Base-by-base conservation (phyloP, 2,888 invertebrate genomes). In the Nymphalis polychloros region DNA sequence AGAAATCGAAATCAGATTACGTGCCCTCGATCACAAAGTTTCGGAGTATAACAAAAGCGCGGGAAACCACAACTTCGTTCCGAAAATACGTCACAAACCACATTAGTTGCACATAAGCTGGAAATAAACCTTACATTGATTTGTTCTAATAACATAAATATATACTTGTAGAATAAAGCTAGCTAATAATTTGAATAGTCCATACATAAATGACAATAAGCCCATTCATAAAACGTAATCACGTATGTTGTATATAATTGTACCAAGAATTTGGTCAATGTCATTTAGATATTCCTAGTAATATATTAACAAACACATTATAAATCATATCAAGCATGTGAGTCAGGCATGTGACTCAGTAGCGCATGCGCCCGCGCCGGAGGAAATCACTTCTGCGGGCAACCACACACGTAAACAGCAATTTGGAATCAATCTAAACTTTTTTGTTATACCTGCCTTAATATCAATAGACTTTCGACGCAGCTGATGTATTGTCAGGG, bases 1-100 rank as follows among this genome's bases (percentile, higher is more conserved):
- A 83, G 84, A 84, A 86, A 89, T 88, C 85, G 87, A 87, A 89
- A 88, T 86, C 85, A 84, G 89, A 89, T 89, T 88, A 89, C 78
- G 79, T 81, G 80, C 83, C 84, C 84, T 81, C 82, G 85, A 87
- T 89, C 87, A 86, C 79, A 81, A 89, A 91, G 87, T 90, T 91
- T 84, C 79, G 82, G 83, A 70, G 76, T 72, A 65, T 77, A 82
- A 84, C 85, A 13, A 75, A 75, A 80, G 75, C 70, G 83, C 78
- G 81, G 77, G 74, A 75, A 76, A 82, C 84, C 83, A 78, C 84
- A 81, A 75, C 74, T 75, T 75, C 67, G 73, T 70, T 67, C 70
- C 69, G 73, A 74, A 57, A 78, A 77, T 74, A 70, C 72, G 69
- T 70, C 75, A 61, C 64, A 73, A 76, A 87, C 87, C 87, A 85